Evolutionary conservation across 23 tunicate genomes (phyloP).

Genomic region (Ciona savignyi): DNA sequence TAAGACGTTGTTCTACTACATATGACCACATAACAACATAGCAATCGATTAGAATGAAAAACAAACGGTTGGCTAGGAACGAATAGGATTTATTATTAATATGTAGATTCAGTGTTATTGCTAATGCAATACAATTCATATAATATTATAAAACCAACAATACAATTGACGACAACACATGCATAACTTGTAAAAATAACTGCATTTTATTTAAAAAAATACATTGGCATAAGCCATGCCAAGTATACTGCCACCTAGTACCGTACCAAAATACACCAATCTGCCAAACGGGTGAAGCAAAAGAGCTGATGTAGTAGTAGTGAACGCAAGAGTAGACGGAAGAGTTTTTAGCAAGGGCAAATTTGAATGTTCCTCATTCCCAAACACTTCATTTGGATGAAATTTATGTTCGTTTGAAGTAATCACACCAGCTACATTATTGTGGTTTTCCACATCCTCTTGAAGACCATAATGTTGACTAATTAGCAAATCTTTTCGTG

Average conservation of each 20-base stretch:
- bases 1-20: no score
- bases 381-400: background rate
- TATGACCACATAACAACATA: no score
- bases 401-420: background rate
- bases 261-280: slow-evolving; percentile 15
- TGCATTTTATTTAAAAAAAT: slow-evolving; percentile 12
- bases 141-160: no score
- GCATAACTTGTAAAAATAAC: no score
- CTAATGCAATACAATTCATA: no score
- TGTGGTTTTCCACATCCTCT: background rate
- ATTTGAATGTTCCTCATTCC: background rate
- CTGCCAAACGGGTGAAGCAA: slow-evolving; percentile 37
- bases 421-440: background rate
- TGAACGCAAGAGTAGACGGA: slow-evolving; percentile 26
- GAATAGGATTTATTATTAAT: no score
- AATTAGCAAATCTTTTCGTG: slow-evolving; percentile 33
- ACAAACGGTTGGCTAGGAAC: no score
- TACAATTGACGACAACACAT: no score
- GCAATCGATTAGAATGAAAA: no score
- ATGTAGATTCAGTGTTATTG: no score
- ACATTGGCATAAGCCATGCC: slow-evolving; percentile 39
- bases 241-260: slow-evolving; percentile 45
- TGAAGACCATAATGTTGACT: slow-evolving; percentile 21
- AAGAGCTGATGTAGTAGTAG: slow-evolving; percentile 16
- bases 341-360: slow-evolving; percentile 13